These are phyloP conservation scores for Tiaroga cobitis DNA, from an alignment of 2,797 vertebrate species.

Conservation along the genomic window DNA sequence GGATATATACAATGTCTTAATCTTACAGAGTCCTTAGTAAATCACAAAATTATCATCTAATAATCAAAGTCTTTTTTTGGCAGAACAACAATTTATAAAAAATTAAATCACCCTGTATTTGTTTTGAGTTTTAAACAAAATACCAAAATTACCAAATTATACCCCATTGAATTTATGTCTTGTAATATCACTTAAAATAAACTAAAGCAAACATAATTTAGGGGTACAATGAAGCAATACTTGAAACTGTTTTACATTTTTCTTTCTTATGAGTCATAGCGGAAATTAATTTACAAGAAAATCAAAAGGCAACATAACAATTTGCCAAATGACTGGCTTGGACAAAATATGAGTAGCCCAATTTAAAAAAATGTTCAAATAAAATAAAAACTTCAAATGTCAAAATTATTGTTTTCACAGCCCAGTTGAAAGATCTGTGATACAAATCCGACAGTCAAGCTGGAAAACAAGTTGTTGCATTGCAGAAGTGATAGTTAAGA, in stretches of 20 bases:
- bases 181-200: slow-evolving; percentile 13
- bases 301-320: background rate
- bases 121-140: slow-evolving; percentile 23
- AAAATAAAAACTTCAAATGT: background rate
- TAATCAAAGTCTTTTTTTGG: slow-evolving; percentile 17
- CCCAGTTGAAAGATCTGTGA: background rate
- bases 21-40: slow-evolving; percentile 18
- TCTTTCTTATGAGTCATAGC: background rate
- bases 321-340: background rate
- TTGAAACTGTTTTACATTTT: background rate
- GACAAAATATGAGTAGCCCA: background rate
- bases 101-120: slow-evolving; percentile 34
- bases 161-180: background rate
- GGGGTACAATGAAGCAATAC: slow-evolving; percentile 31
- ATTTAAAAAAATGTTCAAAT: background rate
- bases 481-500: background rate
- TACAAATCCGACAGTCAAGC: background rate
- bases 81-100: slow-evolving; percentile 29
- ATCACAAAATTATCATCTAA: background rate
- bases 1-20: slow-evolving; percentile 71
- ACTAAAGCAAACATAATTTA: slow-evolving; percentile 18
- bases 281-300: background rate
- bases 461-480: background rate
- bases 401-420: background rate
- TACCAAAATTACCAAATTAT: background rate